Evolutionary conservation across 2,888 invertebrate species (phyloP), one percentile per base, ranked within the genome.

Genomic region (Scaeva pyrastri): DNA sequence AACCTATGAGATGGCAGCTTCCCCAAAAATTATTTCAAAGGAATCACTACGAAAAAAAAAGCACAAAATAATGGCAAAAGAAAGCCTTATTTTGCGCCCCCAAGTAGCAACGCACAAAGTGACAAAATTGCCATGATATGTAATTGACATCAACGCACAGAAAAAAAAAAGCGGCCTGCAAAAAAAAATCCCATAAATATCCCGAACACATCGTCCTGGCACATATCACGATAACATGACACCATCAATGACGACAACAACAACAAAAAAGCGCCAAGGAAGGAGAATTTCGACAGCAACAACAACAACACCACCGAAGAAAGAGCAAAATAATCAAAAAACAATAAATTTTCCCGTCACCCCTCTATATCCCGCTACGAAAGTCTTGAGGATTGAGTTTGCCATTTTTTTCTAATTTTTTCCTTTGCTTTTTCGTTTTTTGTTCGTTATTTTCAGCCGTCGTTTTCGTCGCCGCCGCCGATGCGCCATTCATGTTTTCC

Each of bases 281-380:
- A 11, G 50, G 10, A 5, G 31, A 26, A n/a, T n/a, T n/a, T n/a
- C n/a, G n/a, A 8, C 16, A 16, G 7, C 56, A 7, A 26, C 12
- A 23, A 55, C 26, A 26, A 21, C 16, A 50, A 55, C 16, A 55
- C 10, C 14, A 60, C 31, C 45, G 56, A 75, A 70, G 74, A 78
- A 64, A 10, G 64, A 80, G 79, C 79, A 70, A 84, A 79, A 84
- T 79, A 84, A 84, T 84, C 83, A 73, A 74, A 84, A 79, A 84
- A 79, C 74, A 84, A 84, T 79, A 74, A 84, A 83, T 74, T 79
- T 14, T 39, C 39, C 62, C 64, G 19, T 48, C 31, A 2, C 31
- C 31, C 5, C 31, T 31, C 8, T 1, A 8, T 8, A n/a, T n/a
- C n/a, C 31, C 31, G 31, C 31, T 8, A 31, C 31, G 5, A 5